Conservation (phyloP, 2,113 vertebrate genomes). For the Gobiocypris rarus region DNA sequence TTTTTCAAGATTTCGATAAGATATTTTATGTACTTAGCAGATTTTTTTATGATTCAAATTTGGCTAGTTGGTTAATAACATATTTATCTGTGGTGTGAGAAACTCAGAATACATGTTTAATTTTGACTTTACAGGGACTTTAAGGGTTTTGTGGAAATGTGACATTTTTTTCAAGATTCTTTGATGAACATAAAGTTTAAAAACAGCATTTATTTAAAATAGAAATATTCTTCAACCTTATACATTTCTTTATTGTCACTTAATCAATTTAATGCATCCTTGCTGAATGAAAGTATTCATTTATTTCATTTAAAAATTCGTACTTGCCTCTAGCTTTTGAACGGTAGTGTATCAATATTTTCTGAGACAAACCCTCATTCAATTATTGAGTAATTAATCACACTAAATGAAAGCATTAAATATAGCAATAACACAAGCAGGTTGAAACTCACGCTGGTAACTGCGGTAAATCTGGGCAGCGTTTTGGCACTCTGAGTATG, state of each 20-base stretch:
- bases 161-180: not conserved
- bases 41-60: too few species aligned
- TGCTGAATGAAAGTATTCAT: not conserved
- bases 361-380: not conserved
- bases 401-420: not conserved
- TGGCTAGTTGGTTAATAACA: too few species aligned
- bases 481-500: constrained; percentile 98
- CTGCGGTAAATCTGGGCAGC: constrained; percentile 98
- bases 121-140: too few species aligned
- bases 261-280: too few species aligned
- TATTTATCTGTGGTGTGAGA: too few species aligned
- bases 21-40: too few species aligned
- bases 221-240: not conserved
- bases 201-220: too few species aligned
- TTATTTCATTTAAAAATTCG: too few species aligned
- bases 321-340: not conserved
- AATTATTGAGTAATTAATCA: not conserved
- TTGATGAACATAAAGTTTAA: not conserved
- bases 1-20: too few species aligned
- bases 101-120: too few species aligned
- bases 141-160: not conserved
- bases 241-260: not conserved
- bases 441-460: constrained; percentile 88
- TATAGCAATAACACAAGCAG: not conserved
- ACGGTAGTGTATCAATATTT: too few species aligned